Evolutionary conservation across 2,113 vertebrate genomes (phyloP), one percentile per base, ranked within the genome.

Genomic region (Ascaphus truei): DNA sequence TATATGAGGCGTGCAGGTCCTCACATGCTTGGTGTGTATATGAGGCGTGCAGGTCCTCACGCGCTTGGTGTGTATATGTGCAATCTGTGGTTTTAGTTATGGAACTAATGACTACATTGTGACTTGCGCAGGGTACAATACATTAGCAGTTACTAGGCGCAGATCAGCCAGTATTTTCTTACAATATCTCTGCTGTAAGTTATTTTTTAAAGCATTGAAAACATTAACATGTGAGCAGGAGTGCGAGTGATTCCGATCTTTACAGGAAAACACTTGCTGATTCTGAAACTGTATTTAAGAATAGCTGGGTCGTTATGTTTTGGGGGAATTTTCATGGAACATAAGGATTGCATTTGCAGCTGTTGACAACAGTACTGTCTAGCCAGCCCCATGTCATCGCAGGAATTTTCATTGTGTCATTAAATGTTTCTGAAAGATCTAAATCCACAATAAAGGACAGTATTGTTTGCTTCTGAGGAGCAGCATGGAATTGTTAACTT

Each of bases 311-410:
- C 13, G 39, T 55, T 12, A 13, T 9, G n/a, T 39, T 43, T 41
- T 55, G 15, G 34, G 18, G 12, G 48, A 31, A 63, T 25, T 53
- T 55, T 66, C 36, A 55, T 55, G 36, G 37, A 51, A 22, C 63
- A 66, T 55, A 53, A 66, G 63, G 50, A 66, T 34, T 66, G 37
- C 30, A 66, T 66, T 41, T 53, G 63, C 51, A 66, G 63, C 63
- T 66, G 63, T 55, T 55, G 63, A 66, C 63, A 66, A 43, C 36
- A 55, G 26, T 31, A 41, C 63, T 55, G 36, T 55, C 62, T 55
- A 52, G 50, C 63, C 50, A 55, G 36, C 36, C 30, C 62, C 50
- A 55, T 66, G 50, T 66, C 63, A 66, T 53, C 36, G 43, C 29
- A 36, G 26, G 63, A 55, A 66, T 43, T 53, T 55, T 66, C 36